Evolutionary conservation across 2,113 vertebrate species (phyloP).

Genomic region (Balaenoptera acutorostrata): DNA sequence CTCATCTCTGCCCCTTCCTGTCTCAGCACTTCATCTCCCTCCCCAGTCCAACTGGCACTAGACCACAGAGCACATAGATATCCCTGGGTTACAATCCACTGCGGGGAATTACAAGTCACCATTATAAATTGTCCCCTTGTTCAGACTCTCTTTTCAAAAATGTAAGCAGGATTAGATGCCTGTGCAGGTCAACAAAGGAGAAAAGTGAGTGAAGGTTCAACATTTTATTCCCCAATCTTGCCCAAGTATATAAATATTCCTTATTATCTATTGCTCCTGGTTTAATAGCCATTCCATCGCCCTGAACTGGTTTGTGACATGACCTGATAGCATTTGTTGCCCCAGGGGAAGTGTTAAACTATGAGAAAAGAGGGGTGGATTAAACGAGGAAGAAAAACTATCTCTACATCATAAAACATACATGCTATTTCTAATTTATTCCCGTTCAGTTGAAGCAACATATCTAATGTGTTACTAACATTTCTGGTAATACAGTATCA

Average conservation of each 20-base stretch:
- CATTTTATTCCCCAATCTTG: not conserved
- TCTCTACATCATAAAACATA: slow-evolving; percentile 60
- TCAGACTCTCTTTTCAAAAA: not conserved
- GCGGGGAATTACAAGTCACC: not conserved
- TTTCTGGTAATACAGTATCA: slow-evolving; percentile 20
- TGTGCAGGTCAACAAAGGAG: not conserved
- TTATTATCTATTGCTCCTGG: not conserved
- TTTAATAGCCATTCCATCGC: not conserved
- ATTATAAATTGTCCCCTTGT: not conserved
- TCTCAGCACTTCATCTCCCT: not conserved
- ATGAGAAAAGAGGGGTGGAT: not conserved
- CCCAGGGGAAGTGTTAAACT: slow-evolving; percentile 41
- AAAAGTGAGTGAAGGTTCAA: not conserved
- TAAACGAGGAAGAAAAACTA: slow-evolving; percentile 54
- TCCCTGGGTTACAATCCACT: not conserved
- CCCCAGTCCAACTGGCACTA: not conserved
- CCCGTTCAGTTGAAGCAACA: slow-evolving; percentile 21
- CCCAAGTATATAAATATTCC: not conserved
- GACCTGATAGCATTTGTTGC: not conserved
- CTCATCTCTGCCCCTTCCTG: not conserved
- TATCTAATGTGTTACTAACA: slow-evolving; percentile 43
- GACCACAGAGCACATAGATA: not conserved
- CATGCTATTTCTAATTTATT: slow-evolving; percentile 59
- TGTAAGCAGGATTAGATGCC: not conserved
- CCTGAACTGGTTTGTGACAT: not conserved